Base-by-base conservation (phyloP, 2,113 vertebrate species). In the Hipposideros armiger region DNA sequence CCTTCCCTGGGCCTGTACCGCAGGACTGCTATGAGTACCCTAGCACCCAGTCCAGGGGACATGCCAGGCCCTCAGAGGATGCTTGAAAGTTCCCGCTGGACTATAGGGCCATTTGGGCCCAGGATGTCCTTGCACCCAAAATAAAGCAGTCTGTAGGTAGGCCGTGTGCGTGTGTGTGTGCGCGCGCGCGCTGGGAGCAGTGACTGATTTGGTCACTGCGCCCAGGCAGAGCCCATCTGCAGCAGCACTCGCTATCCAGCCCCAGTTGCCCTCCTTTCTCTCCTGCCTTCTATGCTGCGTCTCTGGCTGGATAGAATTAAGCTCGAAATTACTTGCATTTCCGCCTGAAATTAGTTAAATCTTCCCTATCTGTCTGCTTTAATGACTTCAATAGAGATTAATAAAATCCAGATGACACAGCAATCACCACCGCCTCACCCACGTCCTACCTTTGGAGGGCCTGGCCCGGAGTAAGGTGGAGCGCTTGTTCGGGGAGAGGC, bases 381-480 rank as follows among this genome's bases (percentile, higher is more conserved):
- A 96, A 97, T 97, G 97, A 54, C 87, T 95, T 97, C 98, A 97
- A 64, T 96, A 92, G 95, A 96, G 90, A 97, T 96, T 97, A 98
- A 98, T 98, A 97, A 96, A 97, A 97, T 91, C 98, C 98, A 98
- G 97, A 97, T 97, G 98, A 97, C 67, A 95, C 81, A 47, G 76
- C 94, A 84, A 91, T 78, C 83, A 50, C 72, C 69, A 54, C 10
- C 13, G 60, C 92, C 92, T 94, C 91, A 87, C 82, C 85, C 88
- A 88, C 20, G 50, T 72, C 92, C 91, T 97, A 96, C 86, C 91
- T 95, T 95, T 58, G 72, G 67, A 93, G 72, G n/a, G 73, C 40
- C 77, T 45, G 42, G 74, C 32, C 4, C 7, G 19, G 74, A 86
- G 54, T 56, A 45, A 97, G 70, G 94, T 91, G 90, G 87, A 42